Evolutionary conservation across 1,140 invertebrate species (phyloP).

Genomic region (Trichomalopsis sarcophagae): DNA sequence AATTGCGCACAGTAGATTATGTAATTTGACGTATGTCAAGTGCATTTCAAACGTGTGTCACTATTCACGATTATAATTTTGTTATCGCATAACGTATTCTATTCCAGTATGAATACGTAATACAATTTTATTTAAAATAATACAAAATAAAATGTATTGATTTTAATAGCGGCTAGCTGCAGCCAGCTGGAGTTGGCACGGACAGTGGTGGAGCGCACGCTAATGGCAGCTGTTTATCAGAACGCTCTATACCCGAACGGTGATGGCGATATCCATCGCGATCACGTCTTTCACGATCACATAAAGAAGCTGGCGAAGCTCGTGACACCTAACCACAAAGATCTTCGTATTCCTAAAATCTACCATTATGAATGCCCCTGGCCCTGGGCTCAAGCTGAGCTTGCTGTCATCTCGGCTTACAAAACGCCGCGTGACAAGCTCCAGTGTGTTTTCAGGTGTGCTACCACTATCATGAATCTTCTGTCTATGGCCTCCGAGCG

Average conservation of each 20-base stretch:
- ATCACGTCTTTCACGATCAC: conserved; percentile 92
- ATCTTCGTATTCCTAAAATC: conserved; percentile 87
- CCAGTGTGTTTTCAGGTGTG: conserved; percentile 88
- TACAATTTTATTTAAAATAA: background rate
- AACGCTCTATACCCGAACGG: conserved; percentile 97
- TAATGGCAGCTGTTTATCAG: conserved; percentile 93
- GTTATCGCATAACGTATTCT: too few relatives aligned
- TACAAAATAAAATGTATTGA: conserved; percentile 25
- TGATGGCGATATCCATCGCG: conserved; percentile 94
- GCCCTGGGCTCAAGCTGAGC: conserved; percentile 96
- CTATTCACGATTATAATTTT: background rate
- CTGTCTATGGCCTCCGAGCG: conserved; percentile 87
- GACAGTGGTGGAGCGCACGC: conserved; percentile 85
- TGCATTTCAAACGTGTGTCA: background rate
- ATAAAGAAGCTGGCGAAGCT: conserved; percentile 88
- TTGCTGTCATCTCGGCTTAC: conserved; percentile 94
- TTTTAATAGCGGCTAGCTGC: conserved; percentile 77
- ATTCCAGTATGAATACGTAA: background rate
- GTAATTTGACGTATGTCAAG: background rate
- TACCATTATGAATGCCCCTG: conserved; percentile 95
- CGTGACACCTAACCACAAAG: conserved; percentile 89
- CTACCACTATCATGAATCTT: conserved; percentile 95
- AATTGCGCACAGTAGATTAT: background rate
- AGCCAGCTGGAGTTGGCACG: conserved; percentile 82
- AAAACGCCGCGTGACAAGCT: conserved; percentile 97